Conservation (phyloP, 2,113 vertebrate species). For the Paramormyrops kingsleyae region DNA sequence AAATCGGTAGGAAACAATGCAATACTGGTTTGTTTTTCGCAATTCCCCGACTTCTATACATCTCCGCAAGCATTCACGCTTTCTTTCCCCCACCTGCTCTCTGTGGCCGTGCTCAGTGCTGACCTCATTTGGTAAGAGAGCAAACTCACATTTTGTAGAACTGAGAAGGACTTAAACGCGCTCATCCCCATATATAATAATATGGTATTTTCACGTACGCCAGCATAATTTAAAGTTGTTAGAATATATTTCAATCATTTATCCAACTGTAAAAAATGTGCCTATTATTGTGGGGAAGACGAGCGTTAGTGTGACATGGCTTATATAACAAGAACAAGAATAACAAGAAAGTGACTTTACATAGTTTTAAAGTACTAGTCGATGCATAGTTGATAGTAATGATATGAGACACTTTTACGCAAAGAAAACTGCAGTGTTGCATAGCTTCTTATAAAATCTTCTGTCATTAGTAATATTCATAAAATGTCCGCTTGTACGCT, state of each 20-base stretch:
- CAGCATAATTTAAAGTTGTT: neutral
- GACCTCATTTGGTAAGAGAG: neutral
- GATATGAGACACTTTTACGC: neutral
- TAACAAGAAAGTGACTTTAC: neutral
- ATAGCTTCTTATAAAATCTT: neutral
- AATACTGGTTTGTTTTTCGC: neutral
- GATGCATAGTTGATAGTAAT: neutral
- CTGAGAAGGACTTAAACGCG: neutral
- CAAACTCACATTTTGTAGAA: neutral
- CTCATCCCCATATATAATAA: neutral
- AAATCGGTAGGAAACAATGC: neutral
- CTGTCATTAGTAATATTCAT: neutral
- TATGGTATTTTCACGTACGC: neutral
- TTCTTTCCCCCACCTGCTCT: neutral
- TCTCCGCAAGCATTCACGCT: neutral
- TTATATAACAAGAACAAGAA: neutral
- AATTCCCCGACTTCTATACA: neutral
- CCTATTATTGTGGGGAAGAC: neutral
- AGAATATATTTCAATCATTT: neutral
- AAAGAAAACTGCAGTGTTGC: neutral
- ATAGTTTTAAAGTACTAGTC: neutral
- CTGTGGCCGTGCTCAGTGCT: neutral
- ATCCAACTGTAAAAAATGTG: neutral
- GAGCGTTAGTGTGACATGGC: neutral
- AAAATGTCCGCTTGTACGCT: neutral